Evolutionary conservation across 2,888 invertebrate genomes (phyloP).

Genomic region (Bibio marci): DNA sequence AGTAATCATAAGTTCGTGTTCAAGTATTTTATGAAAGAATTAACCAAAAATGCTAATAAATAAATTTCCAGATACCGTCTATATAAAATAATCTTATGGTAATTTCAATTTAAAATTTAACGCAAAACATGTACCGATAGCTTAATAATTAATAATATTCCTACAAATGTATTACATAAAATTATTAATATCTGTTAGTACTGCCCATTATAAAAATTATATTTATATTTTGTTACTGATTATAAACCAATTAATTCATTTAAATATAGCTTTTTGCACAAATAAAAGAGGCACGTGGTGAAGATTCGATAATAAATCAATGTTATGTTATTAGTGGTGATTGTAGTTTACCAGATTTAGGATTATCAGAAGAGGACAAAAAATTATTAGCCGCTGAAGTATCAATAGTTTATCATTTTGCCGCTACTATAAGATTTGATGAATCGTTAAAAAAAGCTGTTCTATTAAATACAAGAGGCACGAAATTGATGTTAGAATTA

Average conservation of each 20-base stretch:
- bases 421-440: slow-evolving; percentile 45
- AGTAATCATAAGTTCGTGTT: too few species aligned
- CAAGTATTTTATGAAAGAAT: too few species aligned
- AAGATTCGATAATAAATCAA: slow-evolving; percentile 43
- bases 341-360: slow-evolving; percentile 47
- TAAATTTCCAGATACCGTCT: too few species aligned
- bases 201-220: background rate
- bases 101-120: too few species aligned
- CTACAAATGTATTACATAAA: too few species aligned
- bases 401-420: slow-evolving; percentile 72
- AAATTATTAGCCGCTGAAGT: slow-evolving; percentile 46
- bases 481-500: slow-evolving; percentile 69
- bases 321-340: slow-evolving; percentile 59
- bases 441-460: slow-evolving; percentile 81
- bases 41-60: too few species aligned
- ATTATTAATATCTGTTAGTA: too few species aligned
- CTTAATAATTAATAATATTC: too few species aligned
- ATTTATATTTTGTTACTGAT: slow-evolving; percentile 18
- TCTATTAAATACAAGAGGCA: slow-evolving; percentile 80
- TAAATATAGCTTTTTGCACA: slow-evolving; percentile 59
- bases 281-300: slow-evolving; percentile 45
- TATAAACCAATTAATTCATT: too few species aligned
- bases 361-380: slow-evolving; percentile 47
- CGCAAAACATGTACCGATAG: too few species aligned
- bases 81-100: too few species aligned